Base-by-base conservation (phyloP, 2,888 invertebrate genomes). In the Drosophila kanekoi region DNA sequence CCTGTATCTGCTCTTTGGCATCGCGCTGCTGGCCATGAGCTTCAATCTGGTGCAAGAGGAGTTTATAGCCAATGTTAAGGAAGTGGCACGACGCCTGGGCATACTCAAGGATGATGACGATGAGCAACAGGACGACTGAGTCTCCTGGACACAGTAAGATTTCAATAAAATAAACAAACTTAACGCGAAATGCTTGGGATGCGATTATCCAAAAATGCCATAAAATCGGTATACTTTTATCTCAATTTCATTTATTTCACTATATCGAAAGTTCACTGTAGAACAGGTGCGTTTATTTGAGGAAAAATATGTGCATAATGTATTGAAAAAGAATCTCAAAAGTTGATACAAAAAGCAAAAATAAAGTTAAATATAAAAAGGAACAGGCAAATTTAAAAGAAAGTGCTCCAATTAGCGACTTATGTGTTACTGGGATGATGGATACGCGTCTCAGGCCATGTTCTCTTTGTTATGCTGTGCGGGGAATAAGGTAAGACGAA, bases 1-100 rank as follows among this genome's bases (percentile, higher is more conserved):
- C 0, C 93, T 98, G 60, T 99, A 99, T 93, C 93, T 99, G 72
- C 94, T 99, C 44, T 98, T 98, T 91, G 98, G 98, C 8, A 98
- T 98, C 89, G 97, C 98, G 0, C 93, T 98, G 47, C 93, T 98
- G 75, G 98, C 98, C 32, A 99, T 98, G 98, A 97, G 97, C 87
- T 98, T 98, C 93, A 98, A 98, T 93, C 93, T 98, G 90, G 98
- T 98, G 45, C 98, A 98, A 92, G 98, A 98, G 91, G 97, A 98
- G 92, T 97, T 98, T 10, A 96, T 97, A 73, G 96, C 96, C 66
- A 96, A 96, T 89, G 97, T 98, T 5, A 97, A 97, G 86, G 94
- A 95, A 68, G 95, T 98, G 9, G 98, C 97, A 20, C 96, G 96
- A 81, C 95, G 96, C 63, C 94, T 98, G 61, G 98, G 98, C 44